phyloP scores from a whole-genome alignment of 1,140 invertebrate species.

The Alviniconcha marisindica region DNA sequence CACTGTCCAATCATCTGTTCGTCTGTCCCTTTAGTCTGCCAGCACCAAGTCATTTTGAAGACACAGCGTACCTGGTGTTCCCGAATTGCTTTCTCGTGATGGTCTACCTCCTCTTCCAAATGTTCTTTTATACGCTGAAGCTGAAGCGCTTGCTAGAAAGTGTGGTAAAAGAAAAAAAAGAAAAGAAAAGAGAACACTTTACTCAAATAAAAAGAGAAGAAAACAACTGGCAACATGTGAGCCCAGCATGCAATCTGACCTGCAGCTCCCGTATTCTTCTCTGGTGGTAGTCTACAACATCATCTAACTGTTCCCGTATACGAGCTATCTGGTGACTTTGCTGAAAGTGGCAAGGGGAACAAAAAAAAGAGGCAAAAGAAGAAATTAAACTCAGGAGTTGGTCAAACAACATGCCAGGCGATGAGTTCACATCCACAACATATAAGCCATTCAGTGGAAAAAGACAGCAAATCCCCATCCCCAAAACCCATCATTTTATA shows the following conservation, averaged over 20 bases:
- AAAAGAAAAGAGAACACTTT: neutral
- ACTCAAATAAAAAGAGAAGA: neutral
- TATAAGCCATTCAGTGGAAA: too few species aligned
- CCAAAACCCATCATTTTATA: too few species aligned
- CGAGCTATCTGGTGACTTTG: neutral
- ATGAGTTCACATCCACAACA: too few species aligned
- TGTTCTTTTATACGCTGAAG: constrained; percentile 32
- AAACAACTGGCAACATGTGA: neutral
- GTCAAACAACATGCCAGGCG: neutral
- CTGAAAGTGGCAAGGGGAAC: neutral
- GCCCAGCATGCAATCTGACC: neutral
- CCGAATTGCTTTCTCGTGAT: constrained; percentile 33
- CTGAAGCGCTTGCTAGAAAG: constrained; percentile 34
- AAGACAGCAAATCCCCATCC: too few species aligned
- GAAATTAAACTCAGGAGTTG: neutral
- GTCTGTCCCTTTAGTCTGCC: too few species aligned
- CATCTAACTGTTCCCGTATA: neutral
- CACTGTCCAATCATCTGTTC: too few species aligned
- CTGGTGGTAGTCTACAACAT: neutral
- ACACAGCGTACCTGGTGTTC: constrained; percentile 33
- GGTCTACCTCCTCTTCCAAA: constrained; percentile 34
- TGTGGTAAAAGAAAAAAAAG: neutral
- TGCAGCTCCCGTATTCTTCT: neutral
- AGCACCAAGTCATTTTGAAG: neutral
- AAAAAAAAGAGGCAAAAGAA: neutral